Base-by-base conservation (phyloP, 1,140 invertebrate genomes). In the Gonatopus flavifemur region DNA sequence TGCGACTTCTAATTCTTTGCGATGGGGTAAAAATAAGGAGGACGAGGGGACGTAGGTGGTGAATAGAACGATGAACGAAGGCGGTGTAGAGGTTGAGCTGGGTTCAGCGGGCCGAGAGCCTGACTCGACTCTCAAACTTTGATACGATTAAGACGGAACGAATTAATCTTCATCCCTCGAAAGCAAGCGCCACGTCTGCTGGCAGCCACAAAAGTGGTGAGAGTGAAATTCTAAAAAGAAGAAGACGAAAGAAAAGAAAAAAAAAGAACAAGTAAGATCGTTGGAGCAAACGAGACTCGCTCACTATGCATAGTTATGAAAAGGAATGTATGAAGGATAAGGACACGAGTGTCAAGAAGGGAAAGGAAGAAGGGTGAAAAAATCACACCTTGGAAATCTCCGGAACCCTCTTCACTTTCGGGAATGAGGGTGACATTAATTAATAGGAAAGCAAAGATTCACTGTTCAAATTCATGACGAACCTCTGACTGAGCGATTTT, bases 131-230 rank as follows among this genome's bases (percentile, higher is more conserved):
- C 68, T 74, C 69, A 71, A 78, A 78, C 70, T 78, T 78, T 78
- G 72, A 78, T 76, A 69, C 75, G 76, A 76, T 78, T 78, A 78
- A 76, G 74, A 76, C 72, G 72, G 66, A 76, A 76, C 66, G 76
- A 78, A 77, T 78, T 78, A 78, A 78, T 78, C 76, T 78, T 78
- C 76, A 72, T 78, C 75, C 70, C 52, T 59, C 57, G 57, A 54
- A 64, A 64, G 62, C 64, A 53, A n/a, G n/a, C n/a, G n/a, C n/a
- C n/a, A 59, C 68, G 65, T 66, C 66, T 68, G 66, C 55, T 64
- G 58, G 62, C 59, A 64, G 63, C 58, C 60, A 43, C 57, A 55
- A 52, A 39, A 55, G 51, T 62, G 55, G 59, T 55, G 60, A 49
- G 51, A 50, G 59, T n/a, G n/a, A n/a, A n/a, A n/a, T n/a, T n/a